These are phyloP conservation scores for Megalops atlanticus DNA, from an alignment of 2,113 vertebrate species.

Conservation along the genomic window DNA sequence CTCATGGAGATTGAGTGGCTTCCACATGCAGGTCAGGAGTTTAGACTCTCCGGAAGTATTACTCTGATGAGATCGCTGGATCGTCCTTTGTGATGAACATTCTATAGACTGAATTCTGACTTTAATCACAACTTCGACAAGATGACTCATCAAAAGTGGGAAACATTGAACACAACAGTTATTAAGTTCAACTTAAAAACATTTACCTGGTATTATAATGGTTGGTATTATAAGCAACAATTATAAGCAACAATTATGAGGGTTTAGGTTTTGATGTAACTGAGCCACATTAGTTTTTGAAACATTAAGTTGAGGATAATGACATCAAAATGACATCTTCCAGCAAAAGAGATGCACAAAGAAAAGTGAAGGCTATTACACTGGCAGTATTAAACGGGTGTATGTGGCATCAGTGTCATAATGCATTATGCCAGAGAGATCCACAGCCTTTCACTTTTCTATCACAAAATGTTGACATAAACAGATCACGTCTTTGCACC, in stretches of 20 bases:
- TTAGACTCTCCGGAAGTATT: background rate
- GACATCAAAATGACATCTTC: background rate
- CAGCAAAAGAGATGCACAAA: background rate
- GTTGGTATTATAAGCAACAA: background rate
- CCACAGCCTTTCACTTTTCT: background rate
- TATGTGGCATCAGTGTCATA: background rate
- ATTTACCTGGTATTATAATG: background rate
- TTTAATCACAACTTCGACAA: background rate
- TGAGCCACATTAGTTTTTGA: background rate
- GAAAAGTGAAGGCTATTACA: background rate
- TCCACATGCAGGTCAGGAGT: slow-evolving; percentile 39
- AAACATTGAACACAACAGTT: background rate
- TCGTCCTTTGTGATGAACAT: background rate
- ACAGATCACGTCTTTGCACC: no score
- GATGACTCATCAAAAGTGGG: background rate
- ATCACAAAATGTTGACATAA: no score
- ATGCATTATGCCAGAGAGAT: background rate
- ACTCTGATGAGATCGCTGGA: background rate
- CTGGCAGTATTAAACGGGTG: background rate
- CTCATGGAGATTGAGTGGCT: slow-evolving; percentile 47
- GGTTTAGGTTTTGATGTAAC: background rate
- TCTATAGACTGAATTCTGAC: background rate
- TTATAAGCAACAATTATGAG: background rate
- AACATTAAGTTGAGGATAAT: background rate
- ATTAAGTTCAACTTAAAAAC: background rate